Base-by-base conservation (phyloP, 2,888 invertebrate genomes). In the Calliphora vomitoria region DNA sequence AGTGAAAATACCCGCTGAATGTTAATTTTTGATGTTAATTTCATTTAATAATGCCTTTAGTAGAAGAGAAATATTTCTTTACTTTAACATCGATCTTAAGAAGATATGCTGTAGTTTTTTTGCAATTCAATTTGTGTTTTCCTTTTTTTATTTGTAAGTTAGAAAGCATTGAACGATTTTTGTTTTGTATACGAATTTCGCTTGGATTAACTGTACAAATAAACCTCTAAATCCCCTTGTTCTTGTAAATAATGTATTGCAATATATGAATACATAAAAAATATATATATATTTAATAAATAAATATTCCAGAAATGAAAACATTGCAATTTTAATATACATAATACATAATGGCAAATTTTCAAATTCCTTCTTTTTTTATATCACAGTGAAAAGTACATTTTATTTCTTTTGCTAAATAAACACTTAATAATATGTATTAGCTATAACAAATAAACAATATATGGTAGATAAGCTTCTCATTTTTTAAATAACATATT, bases 401-500 rank as follows among this genome's bases (percentile, higher is more conserved):
- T 81, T 74, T 79, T 55, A 71, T 68, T 82, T 85, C 38, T 58
- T 80, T 82, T 71, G 85, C 82, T 71, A 82, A 69, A 50, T 44
- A 58, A 60, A 66, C 41, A 80, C 62, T 15, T 79, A 76, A 75
- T 50, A 76, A 62, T 62, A 80, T 55, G 53, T 78, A 20, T 20
- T 50, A 60, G 60, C 75, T 75, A 20, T 58, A 69, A 35, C 31
- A 69, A 69, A 53, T n/a, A 82, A 60, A 60, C 38, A 60, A 75
- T 58, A 44, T 68, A 78, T 68, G 60, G 74, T 87, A 87, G 74
- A 79, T 87, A 87, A 87, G 87, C 87, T 87, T 85, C 85, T 85
- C 60, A 75, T 84, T 50, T 86, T 76, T 50, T 68, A 20, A 71
- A 69, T 69, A 82, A 82, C 44, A 68, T 74, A 72, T 66, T 78